A percentile compares a stretch with the other conserved stretches of the same genome.
Conservation (phyloP, 2,797 vertebrate genomes). For the Valencia hispanica region DNA sequence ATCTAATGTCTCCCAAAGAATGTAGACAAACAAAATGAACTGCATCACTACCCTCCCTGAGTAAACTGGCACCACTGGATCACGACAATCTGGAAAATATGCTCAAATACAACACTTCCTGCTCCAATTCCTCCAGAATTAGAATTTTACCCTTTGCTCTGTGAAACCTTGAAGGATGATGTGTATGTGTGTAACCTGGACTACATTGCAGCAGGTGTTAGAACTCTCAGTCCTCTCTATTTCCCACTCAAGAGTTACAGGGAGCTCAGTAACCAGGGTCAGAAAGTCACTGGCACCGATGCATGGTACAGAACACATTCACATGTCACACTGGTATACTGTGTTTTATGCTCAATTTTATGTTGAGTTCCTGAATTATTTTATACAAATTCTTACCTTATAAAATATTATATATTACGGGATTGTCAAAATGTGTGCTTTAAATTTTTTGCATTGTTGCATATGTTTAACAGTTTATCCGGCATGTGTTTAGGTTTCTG, state of each 20-base stretch:
- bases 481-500: no score
- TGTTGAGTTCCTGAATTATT: neutral
- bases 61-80: slow-evolving; percentile 52
- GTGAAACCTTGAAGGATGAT: slow-evolving; percentile 38
- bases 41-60: slow-evolving; percentile 30
- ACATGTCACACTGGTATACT: slow-evolving; percentile 13
- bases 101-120: slow-evolving; percentile 61
- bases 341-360: neutral
- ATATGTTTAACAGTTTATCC: no score
- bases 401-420: no score
- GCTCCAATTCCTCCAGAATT: slow-evolving; percentile 50
- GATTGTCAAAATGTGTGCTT: no score
- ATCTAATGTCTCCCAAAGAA: slow-evolving; percentile 11
- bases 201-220: slow-evolving; percentile 72
- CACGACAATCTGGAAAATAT: slow-evolving; percentile 46
- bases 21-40: slow-evolving; percentile 11
- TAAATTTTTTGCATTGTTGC: no score
- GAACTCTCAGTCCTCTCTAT: slow-evolving; percentile 59
- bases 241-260: slow-evolving; percentile 58
- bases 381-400: no score
- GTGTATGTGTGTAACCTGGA: slow-evolving; percentile 18
- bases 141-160: slow-evolving; percentile 59
- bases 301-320: slow-evolving; percentile 32
- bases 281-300: slow-evolving; percentile 26
- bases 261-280: slow-evolving; percentile 33